Evolutionary conservation across 2,113 vertebrate species (phyloP), one percentile per base, ranked within the genome.

Genomic region (Tricholaema leucomelas): DNA sequence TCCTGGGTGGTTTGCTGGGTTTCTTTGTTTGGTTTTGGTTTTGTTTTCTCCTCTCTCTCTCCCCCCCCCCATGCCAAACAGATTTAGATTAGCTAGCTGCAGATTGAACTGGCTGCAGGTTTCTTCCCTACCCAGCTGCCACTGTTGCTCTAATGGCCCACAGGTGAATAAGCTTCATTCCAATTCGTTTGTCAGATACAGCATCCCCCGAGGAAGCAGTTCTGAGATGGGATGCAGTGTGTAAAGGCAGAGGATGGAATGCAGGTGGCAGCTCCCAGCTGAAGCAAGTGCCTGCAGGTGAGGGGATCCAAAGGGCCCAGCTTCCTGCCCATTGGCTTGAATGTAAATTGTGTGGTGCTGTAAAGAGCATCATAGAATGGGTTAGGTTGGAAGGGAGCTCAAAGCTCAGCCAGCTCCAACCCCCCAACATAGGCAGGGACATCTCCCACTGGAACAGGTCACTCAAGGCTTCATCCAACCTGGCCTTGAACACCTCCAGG

Each of bases 101-200:
- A 90, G 71, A 86, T 88, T 92, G 92, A 93, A 91, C 88, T 85
- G 52, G 27, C 31, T 78, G 24, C 35, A 30, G 77, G 76, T 55
- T 77, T 65, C 38, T 76, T 79, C 48, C 48, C n/a, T 74, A 73
- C 59, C 33, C 70, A 81, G 52, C 55, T 82, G 52, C 61, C 48
- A 63, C 35, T 50, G 31, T 44, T 86, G 38, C 59, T 91, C 72
- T 85, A 93, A 95, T 72, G 71, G 80, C 67, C 60, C 83, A 91
- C 69, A 88, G 80, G 74, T 92, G 91, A 94, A 88, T 74, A 90
- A 88, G 18, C 33, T 91, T 88, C 61, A 33, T 87, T 95, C 42
- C 50, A 69, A 75, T 85, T 85, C 87, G 65, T 87, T 90, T 95
- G 73, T 65, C 88, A 80, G 74, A 90, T 87, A 65, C 58, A 78